phyloP scores from a whole-genome alignment of 1,140 invertebrate genomes.

The Capitella teleta region DNA sequence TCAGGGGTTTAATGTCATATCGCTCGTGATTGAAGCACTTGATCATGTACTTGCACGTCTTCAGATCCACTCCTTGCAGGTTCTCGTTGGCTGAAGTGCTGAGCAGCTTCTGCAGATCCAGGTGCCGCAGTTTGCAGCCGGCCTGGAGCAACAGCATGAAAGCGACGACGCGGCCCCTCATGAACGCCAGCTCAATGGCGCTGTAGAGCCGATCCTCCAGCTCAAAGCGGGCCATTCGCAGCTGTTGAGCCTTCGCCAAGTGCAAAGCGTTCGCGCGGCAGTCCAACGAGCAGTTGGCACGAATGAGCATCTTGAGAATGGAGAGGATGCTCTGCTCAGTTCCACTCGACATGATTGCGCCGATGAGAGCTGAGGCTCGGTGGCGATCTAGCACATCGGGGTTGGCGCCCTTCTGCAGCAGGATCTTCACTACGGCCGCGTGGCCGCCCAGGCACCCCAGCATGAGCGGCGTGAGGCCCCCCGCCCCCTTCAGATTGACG shows the following conservation, averaged over 20 bases:
- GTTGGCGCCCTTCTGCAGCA: constrained; percentile 1
- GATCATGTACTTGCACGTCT: not conserved
- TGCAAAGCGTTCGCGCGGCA: not conserved
- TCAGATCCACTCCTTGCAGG: not conserved
- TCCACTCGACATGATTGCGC: constrained; percentile 3
- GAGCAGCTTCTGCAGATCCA: not conserved
- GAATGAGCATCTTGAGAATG: constrained; percentile 6
- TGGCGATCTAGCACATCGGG: constrained; percentile 5
- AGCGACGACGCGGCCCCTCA: not conserved
- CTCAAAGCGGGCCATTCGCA: not conserved
- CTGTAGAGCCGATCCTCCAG: constrained; percentile 9
- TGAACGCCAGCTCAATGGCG: constrained; percentile 7
- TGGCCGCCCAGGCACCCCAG: constrained; percentile 6
- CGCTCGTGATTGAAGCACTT: not conserved
- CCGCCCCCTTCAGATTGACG: constrained; percentile 5
- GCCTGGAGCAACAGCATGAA: constrained; percentile 6
- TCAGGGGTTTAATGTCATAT: not conserved
- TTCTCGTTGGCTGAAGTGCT: not conserved
- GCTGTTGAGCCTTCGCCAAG: not conserved
- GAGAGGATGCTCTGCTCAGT: not conserved
- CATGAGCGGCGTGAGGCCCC: constrained; percentile 10
- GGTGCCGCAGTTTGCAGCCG: constrained; percentile 2
- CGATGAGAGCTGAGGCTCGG: constrained; percentile 7
- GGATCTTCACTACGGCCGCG: not conserved
- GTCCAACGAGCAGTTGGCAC: not conserved